These are phyloP conservation scores for Eriocheir sinensis DNA, from an alignment of 1,140 invertebrate species.

Conservation along the genomic window DNA sequence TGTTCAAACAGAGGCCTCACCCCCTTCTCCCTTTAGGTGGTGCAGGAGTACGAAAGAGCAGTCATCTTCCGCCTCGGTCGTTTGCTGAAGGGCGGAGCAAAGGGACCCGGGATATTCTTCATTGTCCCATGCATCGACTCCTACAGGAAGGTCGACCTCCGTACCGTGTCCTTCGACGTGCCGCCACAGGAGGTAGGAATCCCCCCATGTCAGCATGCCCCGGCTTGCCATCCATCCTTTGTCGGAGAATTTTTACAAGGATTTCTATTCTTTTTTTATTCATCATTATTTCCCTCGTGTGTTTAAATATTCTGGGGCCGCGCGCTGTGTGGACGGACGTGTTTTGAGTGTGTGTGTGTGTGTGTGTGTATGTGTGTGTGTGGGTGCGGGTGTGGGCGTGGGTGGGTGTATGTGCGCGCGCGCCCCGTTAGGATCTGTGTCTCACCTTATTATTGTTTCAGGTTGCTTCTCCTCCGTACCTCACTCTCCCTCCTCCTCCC, in stretches of 20 bases:
- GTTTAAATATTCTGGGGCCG: background rate
- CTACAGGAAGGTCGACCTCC: slow-evolving; percentile 84
- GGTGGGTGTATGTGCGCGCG: background rate
- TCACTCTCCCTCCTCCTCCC: background rate
- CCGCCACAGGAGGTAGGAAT: slow-evolving; percentile 84
- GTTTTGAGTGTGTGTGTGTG: background rate
- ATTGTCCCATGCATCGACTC: slow-evolving; percentile 84
- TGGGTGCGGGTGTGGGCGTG: background rate
- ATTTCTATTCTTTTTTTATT: background rate
- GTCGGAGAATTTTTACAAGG: slow-evolving; percentile 7
- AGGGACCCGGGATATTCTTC: slow-evolving; percentile 85
- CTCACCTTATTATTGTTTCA: slow-evolving; percentile 37
- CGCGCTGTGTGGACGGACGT: background rate
- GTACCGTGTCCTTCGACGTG: slow-evolving; percentile 85
- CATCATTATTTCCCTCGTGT: background rate
- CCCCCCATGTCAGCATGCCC: background rate
- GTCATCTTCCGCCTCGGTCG: slow-evolving; percentile 84
- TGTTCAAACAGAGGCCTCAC: background rate
- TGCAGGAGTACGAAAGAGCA: slow-evolving; percentile 83
- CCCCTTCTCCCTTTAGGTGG: slow-evolving; percentile 80
- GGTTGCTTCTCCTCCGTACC: background rate
- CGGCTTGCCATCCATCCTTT: background rate
- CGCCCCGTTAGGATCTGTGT: background rate
- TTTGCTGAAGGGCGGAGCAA: slow-evolving; percentile 83
- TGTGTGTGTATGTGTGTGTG: no score